Base-by-base conservation (phyloP, 2,797 vertebrate species). In the Meda fulgida region DNA sequence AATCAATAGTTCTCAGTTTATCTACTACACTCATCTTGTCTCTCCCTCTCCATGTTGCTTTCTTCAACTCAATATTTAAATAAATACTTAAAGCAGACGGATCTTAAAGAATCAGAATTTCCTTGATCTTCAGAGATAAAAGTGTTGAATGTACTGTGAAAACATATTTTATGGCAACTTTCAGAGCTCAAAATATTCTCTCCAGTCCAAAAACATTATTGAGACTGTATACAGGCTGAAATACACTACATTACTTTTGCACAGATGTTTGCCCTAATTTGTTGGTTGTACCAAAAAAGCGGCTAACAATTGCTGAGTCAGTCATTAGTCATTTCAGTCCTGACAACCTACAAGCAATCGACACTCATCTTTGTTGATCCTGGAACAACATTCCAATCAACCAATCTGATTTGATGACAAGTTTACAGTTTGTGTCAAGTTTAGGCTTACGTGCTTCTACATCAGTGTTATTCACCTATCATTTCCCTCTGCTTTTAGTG, bases 131-230 rank as follows among this genome's bases (percentile, higher is more conserved):
- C 38, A 18, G 14, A 36, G 80, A 73, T 60, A 34, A 73, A 73
- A 82, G 55, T 7, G 38, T 82, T 72, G 53, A 72, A 46, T 60
- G 51, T 43, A 81, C 80, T 82, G 29, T n/a, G 55, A 73, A 82
- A 82, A 82, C 40, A 36, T 65, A 36, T 29, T 36, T 29, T 19
- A 43, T 36, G 21, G 55, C 34, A 36, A 48, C 19, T 73, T 73
- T 63, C 53, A 72, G 53, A 63, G 70, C 38, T 81, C 51, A 63
- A 82, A 63, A 48, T 8, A 14, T 34, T 7, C 38, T 48, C 53
- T 60, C 75, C 38, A n/a, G 26, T 18, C 18, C 51, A 31, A 31
- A 71, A 43, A 72, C 23, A 71, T 26, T 13, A 43, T 13, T 43
- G 67, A 71, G 58, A 58, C 2, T 48, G 36, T 38, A 36, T 21